Conservation (phyloP, 1,140 invertebrate genomes). For the Drosophila carrolli region DNA sequence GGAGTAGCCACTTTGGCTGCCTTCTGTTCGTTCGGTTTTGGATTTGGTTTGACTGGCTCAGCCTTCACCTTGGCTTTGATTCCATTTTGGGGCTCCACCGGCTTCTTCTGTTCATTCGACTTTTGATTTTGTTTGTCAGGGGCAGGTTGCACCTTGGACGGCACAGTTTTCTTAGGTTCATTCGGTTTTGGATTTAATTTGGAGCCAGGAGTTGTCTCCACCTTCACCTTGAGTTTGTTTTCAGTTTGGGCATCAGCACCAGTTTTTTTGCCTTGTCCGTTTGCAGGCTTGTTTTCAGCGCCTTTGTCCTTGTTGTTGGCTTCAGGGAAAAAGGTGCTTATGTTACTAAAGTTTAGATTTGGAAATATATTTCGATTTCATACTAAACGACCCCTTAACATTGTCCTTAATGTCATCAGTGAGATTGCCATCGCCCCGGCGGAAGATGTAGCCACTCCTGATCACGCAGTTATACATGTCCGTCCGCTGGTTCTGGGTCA, state of each 20-base stretch:
- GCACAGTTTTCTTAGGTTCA: neutral
- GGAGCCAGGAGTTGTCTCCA: neutral
- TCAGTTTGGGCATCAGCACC: neutral
- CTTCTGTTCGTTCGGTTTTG: conserved; percentile 12
- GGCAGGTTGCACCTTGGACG: neutral
- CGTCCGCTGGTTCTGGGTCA: conserved; percentile 29
- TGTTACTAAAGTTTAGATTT: conserved; percentile 3
- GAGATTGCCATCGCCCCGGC: conserved; percentile 29
- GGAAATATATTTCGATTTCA: neutral
- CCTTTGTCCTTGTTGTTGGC: conserved; percentile 18
- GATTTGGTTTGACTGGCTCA: conserved; percentile 19
- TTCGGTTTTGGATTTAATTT: neutral
- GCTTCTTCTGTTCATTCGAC: neutral
- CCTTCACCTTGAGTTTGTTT: neutral
- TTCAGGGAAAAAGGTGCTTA: neutral
- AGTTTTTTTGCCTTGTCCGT: neutral
- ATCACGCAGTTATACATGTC: conserved; percentile 48
- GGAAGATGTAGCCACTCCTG: conserved; percentile 7
- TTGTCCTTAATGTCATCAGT: conserved; percentile 16
- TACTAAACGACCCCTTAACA: conserved; percentile 40
- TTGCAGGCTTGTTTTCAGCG: conserved; percentile 2
- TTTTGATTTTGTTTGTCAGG: conserved; percentile 3
- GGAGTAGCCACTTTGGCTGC: neutral
- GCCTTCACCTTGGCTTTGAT: neutral
- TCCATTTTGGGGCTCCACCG: neutral